Conservation (phyloP, 1,140 invertebrate species). For the Drosophila azteca region DNA sequence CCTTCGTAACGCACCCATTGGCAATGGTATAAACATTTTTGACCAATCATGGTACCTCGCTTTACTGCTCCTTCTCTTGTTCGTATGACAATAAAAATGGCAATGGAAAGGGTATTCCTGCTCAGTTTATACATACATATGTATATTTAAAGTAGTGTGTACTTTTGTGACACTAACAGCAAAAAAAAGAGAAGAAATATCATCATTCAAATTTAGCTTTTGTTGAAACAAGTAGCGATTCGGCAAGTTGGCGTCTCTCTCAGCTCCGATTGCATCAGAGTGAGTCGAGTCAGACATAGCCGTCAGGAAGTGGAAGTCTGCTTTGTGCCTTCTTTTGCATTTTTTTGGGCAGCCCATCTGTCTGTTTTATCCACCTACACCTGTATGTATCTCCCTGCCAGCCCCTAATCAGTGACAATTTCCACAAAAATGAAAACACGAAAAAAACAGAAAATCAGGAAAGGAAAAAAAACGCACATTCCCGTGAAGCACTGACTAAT, state of each 20-base stretch:
- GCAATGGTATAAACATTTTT: no score
- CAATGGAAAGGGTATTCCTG: constrained; percentile 30
- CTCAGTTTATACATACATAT: constrained; percentile 32
- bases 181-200: constrained; percentile 28
- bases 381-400: no score
- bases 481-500: constrained; percentile 73
- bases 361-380: no score
- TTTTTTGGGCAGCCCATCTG: no score
- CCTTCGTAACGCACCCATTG: constrained; percentile 6
- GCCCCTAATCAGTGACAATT: constrained; percentile 7
- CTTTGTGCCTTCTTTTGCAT: no score
- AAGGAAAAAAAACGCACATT: constrained; percentile 40
- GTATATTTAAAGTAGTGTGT: constrained; percentile 24
- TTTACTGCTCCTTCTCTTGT: no score
- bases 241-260: not conserved
- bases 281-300: no score
- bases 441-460: not conserved
- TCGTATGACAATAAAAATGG: constrained; percentile 12
- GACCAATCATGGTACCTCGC: no score
- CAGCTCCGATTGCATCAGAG: constrained; percentile 27
- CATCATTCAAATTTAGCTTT: constrained; percentile 46
- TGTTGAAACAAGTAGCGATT: constrained; percentile 4
- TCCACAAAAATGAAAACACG: constrained; percentile 5
- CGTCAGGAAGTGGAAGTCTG: no score
- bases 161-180: not conserved